Conservation (phyloP, 1,140 invertebrate species). For the Zaprionus nigranus region DNA sequence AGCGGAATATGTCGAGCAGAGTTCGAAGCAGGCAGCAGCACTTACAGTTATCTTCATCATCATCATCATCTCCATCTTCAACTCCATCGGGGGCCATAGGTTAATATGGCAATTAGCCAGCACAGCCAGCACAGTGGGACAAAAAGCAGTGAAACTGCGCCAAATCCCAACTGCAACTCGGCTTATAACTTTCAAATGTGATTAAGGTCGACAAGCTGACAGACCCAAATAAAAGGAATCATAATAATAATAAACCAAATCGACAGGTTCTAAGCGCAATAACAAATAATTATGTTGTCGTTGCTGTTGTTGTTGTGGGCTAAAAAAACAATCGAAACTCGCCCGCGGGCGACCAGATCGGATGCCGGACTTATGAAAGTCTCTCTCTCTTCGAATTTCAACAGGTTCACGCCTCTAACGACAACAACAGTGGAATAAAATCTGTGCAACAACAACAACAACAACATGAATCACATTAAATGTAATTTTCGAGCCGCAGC, state of each 20-base stretch:
- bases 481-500: conserved; percentile 60
- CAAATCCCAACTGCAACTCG: conserved; percentile 20
- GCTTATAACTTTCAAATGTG: conserved; percentile 66
- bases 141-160: conserved; percentile 29
- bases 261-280: conserved; percentile 66
- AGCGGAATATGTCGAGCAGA: conserved; percentile 49
- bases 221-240: conserved; percentile 2
- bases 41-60: conserved; percentile 62
- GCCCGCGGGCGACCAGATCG: conserved; percentile 35
- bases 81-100: conserved; percentile 60
- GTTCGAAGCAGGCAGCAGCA: conserved; percentile 59
- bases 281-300: conserved; percentile 57
- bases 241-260: conserved; percentile 41
- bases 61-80: conserved; percentile 29
- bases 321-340: conserved; percentile 38
- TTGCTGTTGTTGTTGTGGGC: conserved; percentile 26
- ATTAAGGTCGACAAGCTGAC: conserved; percentile 71
- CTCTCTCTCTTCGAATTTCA: conserved; percentile 54
- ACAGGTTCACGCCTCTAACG: conserved; percentile 76
- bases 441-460: conserved; percentile 21
- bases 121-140: conserved; percentile 36
- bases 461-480: conserved; percentile 60
- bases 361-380: conserved; percentile 52
- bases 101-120: conserved; percentile 81
- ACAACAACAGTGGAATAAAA: conserved; percentile 2